Percentiles rank a stretch among this genome's conserved stretches.
These are phyloP conservation scores for Orthosia gracilis DNA, from an alignment of 2,888 invertebrate species.

Conservation along the genomic window DNA sequence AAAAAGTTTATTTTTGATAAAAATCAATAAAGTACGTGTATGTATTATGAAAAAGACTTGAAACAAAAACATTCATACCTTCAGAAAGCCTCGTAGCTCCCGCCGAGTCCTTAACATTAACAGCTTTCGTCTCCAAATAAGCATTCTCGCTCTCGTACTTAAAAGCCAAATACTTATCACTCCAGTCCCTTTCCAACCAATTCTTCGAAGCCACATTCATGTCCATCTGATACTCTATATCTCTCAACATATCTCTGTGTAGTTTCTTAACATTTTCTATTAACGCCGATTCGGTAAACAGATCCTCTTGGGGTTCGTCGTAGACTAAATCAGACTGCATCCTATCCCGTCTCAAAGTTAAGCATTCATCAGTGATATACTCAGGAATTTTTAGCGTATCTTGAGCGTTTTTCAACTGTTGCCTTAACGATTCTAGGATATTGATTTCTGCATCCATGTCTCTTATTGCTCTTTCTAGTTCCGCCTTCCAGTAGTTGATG, in stretches of 20 bases:
- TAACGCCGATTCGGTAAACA: slow-evolving; percentile 93
- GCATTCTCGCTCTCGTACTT: slow-evolving; percentile 94
- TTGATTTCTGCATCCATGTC: slow-evolving; percentile 86
- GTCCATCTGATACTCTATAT: slow-evolving; percentile 93
- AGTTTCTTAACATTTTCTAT: slow-evolving; percentile 93
- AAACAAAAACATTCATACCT: no score
- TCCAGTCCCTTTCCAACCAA: slow-evolving; percentile 96
- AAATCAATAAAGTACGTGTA: no score
- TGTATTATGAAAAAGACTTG: no score
- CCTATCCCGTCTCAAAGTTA: slow-evolving; percentile 92
- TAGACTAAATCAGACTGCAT: slow-evolving; percentile 94
- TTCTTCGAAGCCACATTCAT: slow-evolving; percentile 95
- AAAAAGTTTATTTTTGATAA: no score
- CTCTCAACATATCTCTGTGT: slow-evolving; percentile 92
- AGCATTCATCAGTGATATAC: slow-evolving; percentile 92
- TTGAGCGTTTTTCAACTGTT: slow-evolving; percentile 88
- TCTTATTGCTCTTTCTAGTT: slow-evolving; percentile 84
- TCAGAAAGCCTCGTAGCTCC: slow-evolving; percentile 95
- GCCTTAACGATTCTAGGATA: slow-evolving; percentile 81
- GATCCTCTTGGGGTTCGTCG: slow-evolving; percentile 94
- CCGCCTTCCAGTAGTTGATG: slow-evolving; percentile 87
- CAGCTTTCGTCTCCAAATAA: slow-evolving; percentile 93
- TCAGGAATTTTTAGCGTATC: slow-evolving; percentile 82
- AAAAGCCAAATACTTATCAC: slow-evolving; percentile 95
- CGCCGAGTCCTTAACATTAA: slow-evolving; percentile 94